Evolutionary conservation across 2,888 invertebrate genomes (phyloP), one percentile per base, ranked within the genome.

Genomic region (Chaetogeoica ovagalla): DNA sequence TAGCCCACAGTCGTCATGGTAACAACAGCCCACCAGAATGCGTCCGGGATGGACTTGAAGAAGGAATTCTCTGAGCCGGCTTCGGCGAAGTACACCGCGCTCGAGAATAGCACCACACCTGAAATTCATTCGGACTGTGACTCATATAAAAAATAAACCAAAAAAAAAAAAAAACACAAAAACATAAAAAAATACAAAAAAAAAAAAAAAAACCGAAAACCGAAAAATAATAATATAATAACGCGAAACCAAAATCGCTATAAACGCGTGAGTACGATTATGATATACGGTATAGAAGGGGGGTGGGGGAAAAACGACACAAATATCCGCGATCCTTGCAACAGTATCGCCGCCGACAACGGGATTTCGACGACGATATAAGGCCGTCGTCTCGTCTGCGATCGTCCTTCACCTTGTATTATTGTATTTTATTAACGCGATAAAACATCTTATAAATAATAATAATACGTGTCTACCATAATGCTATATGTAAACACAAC

Each of bases 21-120:
- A 90, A 98, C 98, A 90, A 98, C 96, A 89, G 96, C 96, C 98
- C 98, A 98, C 98, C 98, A 98, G 93, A 98, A 98, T 90, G 97
- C 98, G 92, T 97, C 97, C 89, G 98, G 98, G 92, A 98, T 98
- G 90, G 97, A 97, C 92, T 96, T 97, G 94, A 98, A 98, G 94
- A 97, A 97, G 89, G 98, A 97, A 91, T 96, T 94, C 92, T 97
- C 96, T 89, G 96, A 96, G 91, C 98, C 98, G 89, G 97, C 98
- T 91, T 98, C 98, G 89, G 98, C 98, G 93, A 98, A 98, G 94
- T 98, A 98, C 90, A 98, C 98, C 90, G 98, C 98, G 90, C 97
- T 97, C 89, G 97, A 98, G 93, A 98, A 98, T 91, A 98, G 95
- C 91, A 98, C 98, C 91, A 98, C 98, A 93, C 98, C 96, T 96